phyloP scores from a whole-genome alignment of 1,140 invertebrate genomes.

The Rhagoletis pomonella region DNA sequence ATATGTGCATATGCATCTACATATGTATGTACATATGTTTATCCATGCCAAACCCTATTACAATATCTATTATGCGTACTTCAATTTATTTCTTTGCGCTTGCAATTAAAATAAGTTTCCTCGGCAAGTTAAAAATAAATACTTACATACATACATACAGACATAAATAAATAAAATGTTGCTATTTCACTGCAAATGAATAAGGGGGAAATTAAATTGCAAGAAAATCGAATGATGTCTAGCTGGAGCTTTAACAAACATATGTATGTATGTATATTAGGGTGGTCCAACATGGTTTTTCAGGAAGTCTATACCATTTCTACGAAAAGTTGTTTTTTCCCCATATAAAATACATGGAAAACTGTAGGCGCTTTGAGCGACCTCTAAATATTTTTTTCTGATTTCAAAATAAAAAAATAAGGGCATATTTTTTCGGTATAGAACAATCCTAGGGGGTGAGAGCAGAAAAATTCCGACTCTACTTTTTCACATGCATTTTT shows the following conservation, averaged over 20 bases:
- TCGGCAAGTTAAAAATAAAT: slow-evolving; percentile 8
- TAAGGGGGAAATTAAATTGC: background rate
- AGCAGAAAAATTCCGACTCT: no score
- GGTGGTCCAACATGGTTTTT: no score
- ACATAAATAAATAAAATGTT: slow-evolving; percentile 46
- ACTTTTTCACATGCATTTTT: no score
- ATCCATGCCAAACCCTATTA: no score
- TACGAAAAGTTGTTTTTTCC: no score
- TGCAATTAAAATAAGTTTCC: slow-evolving; percentile 52
- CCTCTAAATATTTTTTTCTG: no score
- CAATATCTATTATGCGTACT: slow-evolving; percentile 20
- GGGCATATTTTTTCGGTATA: no score
- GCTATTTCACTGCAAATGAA: background rate
- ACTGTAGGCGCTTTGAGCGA: no score
- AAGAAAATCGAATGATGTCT: slow-evolving; percentile 36
- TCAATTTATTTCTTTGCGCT: slow-evolving; percentile 43
- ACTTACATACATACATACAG: background rate
- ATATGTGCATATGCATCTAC: background rate
- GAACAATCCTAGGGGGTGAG: no score
- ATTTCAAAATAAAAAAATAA: no score
- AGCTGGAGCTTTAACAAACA: background rate
- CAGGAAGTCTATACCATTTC: no score
- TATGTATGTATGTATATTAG: background rate
- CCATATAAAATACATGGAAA: no score
- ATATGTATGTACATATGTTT: background rate